These are phyloP conservation scores for Morelia viridis DNA, from an alignment of 2,797 vertebrate species.

Conservation along the genomic window DNA sequence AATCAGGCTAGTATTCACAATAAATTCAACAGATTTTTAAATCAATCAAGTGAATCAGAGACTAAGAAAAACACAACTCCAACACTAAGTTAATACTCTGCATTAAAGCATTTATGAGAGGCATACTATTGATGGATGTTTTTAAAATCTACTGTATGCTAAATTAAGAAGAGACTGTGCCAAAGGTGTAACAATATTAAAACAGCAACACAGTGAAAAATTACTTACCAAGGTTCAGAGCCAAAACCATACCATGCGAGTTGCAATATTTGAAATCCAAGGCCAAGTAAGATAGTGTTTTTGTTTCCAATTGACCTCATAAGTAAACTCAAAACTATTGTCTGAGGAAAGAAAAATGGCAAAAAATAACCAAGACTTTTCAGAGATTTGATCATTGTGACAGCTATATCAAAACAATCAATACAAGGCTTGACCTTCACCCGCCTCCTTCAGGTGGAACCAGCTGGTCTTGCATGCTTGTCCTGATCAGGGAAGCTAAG, in stretches of 20 bases:
- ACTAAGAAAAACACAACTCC: background rate
- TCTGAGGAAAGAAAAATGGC: conserved; percentile 64
- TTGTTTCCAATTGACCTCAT: conserved; percentile 91
- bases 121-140: background rate
- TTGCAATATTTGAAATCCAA: conserved; percentile 88
- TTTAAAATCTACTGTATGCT: background rate
- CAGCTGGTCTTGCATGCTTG: background rate
- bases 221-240: conserved; percentile 84
- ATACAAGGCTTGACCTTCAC: background rate
- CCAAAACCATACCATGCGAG: conserved; percentile 89
- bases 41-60: background rate
- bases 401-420: background rate
- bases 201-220: background rate
- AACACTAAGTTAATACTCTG: background rate
- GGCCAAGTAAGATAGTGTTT: conserved; percentile 86
- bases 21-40: background rate
- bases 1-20: background rate
- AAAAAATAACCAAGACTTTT: background rate
- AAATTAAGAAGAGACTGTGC: background rate
- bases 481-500: background rate
- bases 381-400: background rate
- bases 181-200: accelerated
- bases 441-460: background rate
- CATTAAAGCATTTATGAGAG: background rate
- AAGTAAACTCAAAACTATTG: conserved; percentile 85